phyloP scores from a whole-genome alignment of 2,113 vertebrate genomes.

The Malurus elegans region DNA sequence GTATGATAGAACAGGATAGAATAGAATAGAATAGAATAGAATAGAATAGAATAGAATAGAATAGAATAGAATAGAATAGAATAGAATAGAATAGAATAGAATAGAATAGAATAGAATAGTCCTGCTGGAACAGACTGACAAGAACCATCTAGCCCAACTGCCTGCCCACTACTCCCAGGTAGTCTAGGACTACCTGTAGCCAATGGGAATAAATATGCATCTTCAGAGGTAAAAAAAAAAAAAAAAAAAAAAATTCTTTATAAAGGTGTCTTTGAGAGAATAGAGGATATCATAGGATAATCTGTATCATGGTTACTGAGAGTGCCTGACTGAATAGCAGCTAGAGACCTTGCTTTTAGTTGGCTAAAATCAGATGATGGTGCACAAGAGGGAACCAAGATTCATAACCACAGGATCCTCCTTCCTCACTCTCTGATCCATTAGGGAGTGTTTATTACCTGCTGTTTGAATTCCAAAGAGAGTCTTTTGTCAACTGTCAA shows the following conservation, averaged over 20 bases:
- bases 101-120: too few relatives aligned
- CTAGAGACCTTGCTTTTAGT: not conserved
- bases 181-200: not conserved
- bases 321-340: not conserved
- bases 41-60: not conserved
- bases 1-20: not conserved
- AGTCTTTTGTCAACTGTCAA: not conserved
- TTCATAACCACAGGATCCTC: not conserved
- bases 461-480: not conserved
- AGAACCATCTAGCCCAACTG: not conserved
- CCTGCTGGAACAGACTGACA: not conserved
- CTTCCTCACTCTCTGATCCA: not conserved
- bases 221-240: not conserved
- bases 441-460: not conserved
- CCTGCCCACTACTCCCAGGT: not conserved
- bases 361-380: not conserved
- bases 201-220: not conserved
- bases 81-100: not conserved
- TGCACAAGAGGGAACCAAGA: not conserved
- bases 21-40: too few relatives aligned
- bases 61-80: not conserved
- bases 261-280: not conserved
- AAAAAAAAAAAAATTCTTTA: not conserved
- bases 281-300: not conserved
- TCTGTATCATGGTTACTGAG: not conserved